Conservation (phyloP, 2,888 invertebrate species). For the Prosapia bicincta region DNA sequence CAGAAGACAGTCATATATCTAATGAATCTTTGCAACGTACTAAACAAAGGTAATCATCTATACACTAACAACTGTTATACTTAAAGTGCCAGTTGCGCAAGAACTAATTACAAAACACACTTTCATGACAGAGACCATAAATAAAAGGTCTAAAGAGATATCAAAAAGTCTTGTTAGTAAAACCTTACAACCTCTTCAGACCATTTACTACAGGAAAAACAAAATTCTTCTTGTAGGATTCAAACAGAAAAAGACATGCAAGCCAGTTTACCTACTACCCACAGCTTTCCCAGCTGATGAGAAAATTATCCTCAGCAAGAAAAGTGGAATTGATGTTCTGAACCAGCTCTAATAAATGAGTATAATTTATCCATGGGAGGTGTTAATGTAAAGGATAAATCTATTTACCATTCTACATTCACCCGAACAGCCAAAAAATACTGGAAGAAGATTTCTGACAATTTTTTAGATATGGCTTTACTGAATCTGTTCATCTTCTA, state of each 20-base stretch:
- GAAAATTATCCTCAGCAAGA: conserved; percentile 8
- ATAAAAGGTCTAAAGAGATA: conserved; percentile 19
- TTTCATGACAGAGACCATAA: conserved; percentile 17
- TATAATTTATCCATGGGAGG: background rate
- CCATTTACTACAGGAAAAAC: conserved; percentile 7
- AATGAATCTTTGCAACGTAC: background rate
- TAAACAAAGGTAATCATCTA: conserved; percentile 17
- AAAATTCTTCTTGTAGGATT: conserved; percentile 15
- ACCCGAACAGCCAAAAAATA: background rate
- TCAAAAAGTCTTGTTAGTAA: conserved; percentile 14
- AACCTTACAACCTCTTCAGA: background rate
- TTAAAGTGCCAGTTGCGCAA: conserved; percentile 10
- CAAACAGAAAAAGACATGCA: conserved; percentile 15
- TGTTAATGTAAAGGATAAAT: background rate
- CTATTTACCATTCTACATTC: too few relatives aligned
- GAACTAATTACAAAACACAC: conserved; percentile 5
- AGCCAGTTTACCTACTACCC: conserved; percentile 14
- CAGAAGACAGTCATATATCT: conserved; percentile 15
- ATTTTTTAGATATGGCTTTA: too few relatives aligned
- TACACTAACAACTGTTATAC: conserved; percentile 23
- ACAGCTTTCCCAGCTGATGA: conserved; percentile 15
- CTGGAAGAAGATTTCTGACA: too few relatives aligned
- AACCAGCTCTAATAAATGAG: conserved; percentile 21
- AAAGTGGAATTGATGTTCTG: conserved; percentile 6
- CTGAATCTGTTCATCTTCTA: too few relatives aligned